phyloP scores from a whole-genome alignment of 2,797 vertebrate genomes.

The Anableps anableps region DNA sequence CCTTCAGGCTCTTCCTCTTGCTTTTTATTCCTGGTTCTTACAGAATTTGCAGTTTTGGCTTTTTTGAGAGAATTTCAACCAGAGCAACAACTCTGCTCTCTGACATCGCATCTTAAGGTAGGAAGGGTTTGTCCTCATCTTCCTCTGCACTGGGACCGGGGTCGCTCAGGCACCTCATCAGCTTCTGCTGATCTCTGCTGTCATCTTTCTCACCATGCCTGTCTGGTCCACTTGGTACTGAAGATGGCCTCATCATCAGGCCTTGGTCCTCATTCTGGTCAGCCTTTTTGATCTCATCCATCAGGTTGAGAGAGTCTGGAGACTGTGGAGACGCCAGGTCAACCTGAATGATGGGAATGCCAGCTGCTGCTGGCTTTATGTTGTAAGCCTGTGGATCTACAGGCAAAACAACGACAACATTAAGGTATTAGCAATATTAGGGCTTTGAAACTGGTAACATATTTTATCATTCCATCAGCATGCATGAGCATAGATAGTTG shows the following conservation, averaged over 20 bases:
- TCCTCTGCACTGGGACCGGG: conserved; percentile 90
- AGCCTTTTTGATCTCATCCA: conserved; percentile 86
- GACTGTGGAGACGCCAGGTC: conserved; percentile 94
- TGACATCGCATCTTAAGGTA: conserved; percentile 59
- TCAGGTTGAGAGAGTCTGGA: conserved; percentile 86
- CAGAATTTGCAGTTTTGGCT: conserved; percentile 70
- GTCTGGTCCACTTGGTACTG: conserved; percentile 59
- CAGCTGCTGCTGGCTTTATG: conserved; percentile 72
- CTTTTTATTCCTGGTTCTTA: conserved; percentile 54
- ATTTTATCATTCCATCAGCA: conserved; percentile 19
- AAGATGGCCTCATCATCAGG: conserved; percentile 84
- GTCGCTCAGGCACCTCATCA: conserved; percentile 93
- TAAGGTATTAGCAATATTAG: not conserved
- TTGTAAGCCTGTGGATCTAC: conserved; percentile 90
- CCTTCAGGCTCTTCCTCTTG: conserved; percentile 16
- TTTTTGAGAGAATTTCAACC: conserved; percentile 48
- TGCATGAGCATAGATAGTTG: conserved; percentile 25
- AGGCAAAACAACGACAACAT: conserved; percentile 7
- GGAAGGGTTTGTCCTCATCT: conserved; percentile 90
- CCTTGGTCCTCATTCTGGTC: conserved; percentile 80
- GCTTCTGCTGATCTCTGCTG: conserved; percentile 85
- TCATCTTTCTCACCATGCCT: conserved; percentile 67
- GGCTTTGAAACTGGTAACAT: not conserved
- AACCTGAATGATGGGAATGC: conserved; percentile 90
- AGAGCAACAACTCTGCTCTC: conserved; percentile 20